Base-by-base conservation (phyloP, 2,888 invertebrate species). In the Daptonema setosum region DNA sequence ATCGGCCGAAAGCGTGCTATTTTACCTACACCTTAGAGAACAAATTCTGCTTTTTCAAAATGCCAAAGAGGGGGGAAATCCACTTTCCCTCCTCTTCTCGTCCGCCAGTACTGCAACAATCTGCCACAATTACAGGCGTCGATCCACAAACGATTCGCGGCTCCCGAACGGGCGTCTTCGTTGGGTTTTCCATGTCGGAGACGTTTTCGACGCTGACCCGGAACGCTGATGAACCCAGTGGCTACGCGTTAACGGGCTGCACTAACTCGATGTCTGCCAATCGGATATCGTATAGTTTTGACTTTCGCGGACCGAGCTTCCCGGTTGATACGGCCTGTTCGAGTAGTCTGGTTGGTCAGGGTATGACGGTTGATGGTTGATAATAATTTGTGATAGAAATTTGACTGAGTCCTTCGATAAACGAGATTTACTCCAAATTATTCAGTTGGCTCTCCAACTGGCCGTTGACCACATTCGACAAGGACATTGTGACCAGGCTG, bases 401-500 rank as follows among this genome's bases (percentile, higher is more conserved):
- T n/a, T n/a, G n/a, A n/a, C n/a, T n/a, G n/a, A n/a, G n/a, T n/a
- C n/a, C n/a, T n/a, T n/a, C n/a, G n/a, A n/a, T n/a, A n/a, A n/a
- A n/a, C n/a, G n/a, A n/a, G n/a, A n/a, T n/a, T n/a, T n/a, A n/a
- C n/a, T n/a, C n/a, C n/a, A n/a, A n/a, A n/a, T n/a, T n/a, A n/a
- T n/a, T n/a, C 43, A 56, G 71, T 81, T 28, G 5, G 58, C 54
- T 1, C 52, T 59, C 22, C 55, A 58, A 58, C 61, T 70, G 56
- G 69, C 70, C 52, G 61, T 70, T 55, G 69, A 70, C 60, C 83
- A 87, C 45, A 85, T 93, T 67, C 80, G 82, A 63, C 75, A 79
- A 48, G 91, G 90, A n/a, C 83, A 85, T 69, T 91, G 91, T 74
- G 93, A 95, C 70, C 80, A 87, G 5, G 95, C 95, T 26, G 77